Percentiles rank a stretch among this genome's conserved stretches.
These are phyloP conservation scores for Diadema setosum DNA, from an alignment of 35 echinoderm and acorn worm genomes.

Conservation along the genomic window DNA sequence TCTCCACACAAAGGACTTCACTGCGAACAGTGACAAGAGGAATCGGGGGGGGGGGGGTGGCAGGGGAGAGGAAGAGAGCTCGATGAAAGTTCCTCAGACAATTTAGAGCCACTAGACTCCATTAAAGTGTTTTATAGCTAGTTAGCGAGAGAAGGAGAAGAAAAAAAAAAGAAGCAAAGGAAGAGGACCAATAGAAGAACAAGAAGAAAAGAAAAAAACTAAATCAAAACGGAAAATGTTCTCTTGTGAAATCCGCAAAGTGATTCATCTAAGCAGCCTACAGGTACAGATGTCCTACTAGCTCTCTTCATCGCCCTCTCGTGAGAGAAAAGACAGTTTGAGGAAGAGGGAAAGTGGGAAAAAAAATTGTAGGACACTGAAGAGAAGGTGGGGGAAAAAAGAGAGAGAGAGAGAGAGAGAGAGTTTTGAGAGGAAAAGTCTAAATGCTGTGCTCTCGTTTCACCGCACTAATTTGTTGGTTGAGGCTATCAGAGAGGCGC, in stretches of 20 bases:
- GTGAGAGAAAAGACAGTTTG: too few species aligned
- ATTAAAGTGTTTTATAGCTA: neutral
- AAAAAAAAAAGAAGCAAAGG: neutral
- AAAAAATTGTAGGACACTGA: too few species aligned
- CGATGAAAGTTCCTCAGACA: neutral
- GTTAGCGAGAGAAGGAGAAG: neutral
- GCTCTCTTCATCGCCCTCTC: too few species aligned
- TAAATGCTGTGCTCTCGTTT: neutral
- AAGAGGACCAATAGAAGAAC: neutral
- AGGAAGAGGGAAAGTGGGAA: too few species aligned
- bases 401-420: neutral
- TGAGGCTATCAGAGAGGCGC: neutral
- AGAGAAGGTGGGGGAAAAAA: neutral
- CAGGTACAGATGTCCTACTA: constrained; percentile 24
- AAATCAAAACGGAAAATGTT: too few species aligned
- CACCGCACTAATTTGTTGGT: neutral
- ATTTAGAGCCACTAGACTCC: constrained; percentile 7
- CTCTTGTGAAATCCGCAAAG: neutral
- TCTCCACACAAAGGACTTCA: neutral
- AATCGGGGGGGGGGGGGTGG: neutral
- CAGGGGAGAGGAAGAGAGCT: too few species aligned
- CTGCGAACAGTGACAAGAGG: neutral
- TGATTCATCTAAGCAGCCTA: neutral
- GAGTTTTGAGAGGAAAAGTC: too few species aligned
- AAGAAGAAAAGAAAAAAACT: neutral